phyloP scores from a whole-genome alignment of 2,113 vertebrate genomes.

The Leucoraja erinaceus region DNA sequence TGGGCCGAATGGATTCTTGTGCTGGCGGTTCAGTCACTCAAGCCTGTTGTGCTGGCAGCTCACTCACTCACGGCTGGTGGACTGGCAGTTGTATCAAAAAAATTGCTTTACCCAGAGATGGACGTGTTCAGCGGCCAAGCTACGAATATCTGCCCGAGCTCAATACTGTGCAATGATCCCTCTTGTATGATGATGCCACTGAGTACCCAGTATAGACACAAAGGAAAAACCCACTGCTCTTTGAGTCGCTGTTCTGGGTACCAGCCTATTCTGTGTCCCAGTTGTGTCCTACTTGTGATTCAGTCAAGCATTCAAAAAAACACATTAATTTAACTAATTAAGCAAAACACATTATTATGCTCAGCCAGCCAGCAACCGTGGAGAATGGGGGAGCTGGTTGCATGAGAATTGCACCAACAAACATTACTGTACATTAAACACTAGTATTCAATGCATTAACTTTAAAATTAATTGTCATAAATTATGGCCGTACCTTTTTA shows the following conservation, averaged over 20 bases:
- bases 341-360: background rate
- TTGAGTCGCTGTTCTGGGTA: background rate
- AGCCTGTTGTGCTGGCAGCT: too few relatives aligned
- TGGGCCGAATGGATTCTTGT: too few relatives aligned
- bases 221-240: background rate
- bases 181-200: background rate
- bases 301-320: background rate
- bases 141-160: background rate
- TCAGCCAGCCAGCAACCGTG: too few relatives aligned
- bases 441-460: too few relatives aligned
- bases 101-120: background rate
- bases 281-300: background rate
- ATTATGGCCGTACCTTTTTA: too few relatives aligned
- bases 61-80: too few relatives aligned
- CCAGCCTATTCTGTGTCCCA: background rate
- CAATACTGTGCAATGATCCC: background rate
- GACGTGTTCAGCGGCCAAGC: background rate
- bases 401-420: too few relatives aligned
- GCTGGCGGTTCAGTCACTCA: too few relatives aligned
- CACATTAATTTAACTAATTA: background rate
- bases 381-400: too few relatives aligned
- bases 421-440: too few relatives aligned
- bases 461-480: too few relatives aligned
- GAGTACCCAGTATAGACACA: background rate
- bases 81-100: background rate